phyloP scores from a whole-genome alignment of 2,888 invertebrate species.

The Dryobotodes eremita region DNA sequence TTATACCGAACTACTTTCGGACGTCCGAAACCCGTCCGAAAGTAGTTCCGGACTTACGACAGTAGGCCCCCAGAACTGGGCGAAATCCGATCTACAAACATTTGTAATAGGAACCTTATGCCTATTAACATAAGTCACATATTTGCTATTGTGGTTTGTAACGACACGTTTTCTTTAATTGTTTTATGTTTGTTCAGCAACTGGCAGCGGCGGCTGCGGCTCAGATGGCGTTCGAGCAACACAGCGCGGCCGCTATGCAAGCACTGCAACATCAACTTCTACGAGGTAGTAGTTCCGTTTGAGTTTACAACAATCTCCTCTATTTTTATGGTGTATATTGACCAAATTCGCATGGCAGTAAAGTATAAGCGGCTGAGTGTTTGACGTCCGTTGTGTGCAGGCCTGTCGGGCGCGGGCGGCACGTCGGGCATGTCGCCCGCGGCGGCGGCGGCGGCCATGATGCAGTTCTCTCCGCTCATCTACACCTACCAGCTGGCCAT shows the following conservation, averaged over 20 bases:
- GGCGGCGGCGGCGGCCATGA: conserved; percentile 96
- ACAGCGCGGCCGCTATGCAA: conserved; percentile 94
- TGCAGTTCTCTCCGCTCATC: conserved; percentile 96
- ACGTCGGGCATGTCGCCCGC: conserved; percentile 91
- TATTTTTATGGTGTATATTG: neutral
- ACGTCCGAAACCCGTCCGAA: too few relatives aligned
- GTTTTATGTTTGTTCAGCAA: conserved; percentile 67
- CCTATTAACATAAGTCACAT: neutral
- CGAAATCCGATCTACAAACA: neutral
- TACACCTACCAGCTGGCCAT: conserved; percentile 97
- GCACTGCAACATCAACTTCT: conserved; percentile 96
- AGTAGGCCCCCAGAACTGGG: neutral
- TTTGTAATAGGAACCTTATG: neutral
- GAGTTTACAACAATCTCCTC: conserved; percentile 17
- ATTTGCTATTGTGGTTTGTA: neutral
- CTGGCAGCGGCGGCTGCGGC: conserved; percentile 89
- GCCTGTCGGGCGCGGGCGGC: conserved; percentile 88
- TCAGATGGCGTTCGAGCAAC: conserved; percentile 90
- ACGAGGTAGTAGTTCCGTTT: conserved; percentile 89
- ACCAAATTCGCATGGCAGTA: neutral
- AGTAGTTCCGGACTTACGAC: too few relatives aligned
- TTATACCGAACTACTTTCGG: too few relatives aligned
- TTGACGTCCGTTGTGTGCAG: conserved; percentile 77
- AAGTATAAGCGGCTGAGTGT: neutral
- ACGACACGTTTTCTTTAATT: neutral